Percentiles rank a stretch among this genome's conserved stretches.
phyloP scores from a whole-genome alignment of 2,888 invertebrate genomes.

The Fragum whitleyi region DNA sequence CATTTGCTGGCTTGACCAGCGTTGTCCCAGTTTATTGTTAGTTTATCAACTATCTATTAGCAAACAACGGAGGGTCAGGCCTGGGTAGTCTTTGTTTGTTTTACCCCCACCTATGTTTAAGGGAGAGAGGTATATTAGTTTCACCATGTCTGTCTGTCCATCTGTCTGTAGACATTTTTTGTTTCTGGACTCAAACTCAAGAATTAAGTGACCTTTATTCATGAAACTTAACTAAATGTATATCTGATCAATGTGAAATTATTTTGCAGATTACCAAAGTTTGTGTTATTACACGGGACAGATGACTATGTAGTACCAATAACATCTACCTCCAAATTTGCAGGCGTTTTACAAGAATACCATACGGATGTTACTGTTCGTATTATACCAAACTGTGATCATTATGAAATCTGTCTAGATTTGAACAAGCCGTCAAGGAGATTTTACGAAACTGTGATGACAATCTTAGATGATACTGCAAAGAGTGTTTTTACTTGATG shows the following conservation, averaged over 20 bases:
- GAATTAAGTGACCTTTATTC: no score
- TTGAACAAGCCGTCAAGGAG: constrained; percentile 76
- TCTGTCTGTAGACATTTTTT: no score
- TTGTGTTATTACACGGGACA: constrained; percentile 81
- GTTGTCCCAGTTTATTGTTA: no score
- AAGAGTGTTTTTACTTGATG: constrained; percentile 57
- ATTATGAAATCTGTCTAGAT: constrained; percentile 80
- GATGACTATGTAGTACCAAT: constrained; percentile 80
- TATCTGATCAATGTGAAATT: neutral
- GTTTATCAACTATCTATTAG: no score
- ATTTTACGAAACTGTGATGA: constrained; percentile 75
- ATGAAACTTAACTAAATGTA: no score
- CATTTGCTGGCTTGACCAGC: no score
- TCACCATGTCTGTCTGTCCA: no score
- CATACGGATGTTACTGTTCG: constrained; percentile 73
- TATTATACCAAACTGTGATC: constrained; percentile 81
- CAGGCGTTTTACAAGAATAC: constrained; percentile 74
- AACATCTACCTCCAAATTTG: constrained; percentile 75
- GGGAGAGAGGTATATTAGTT: no score
- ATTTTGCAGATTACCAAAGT: constrained; percentile 79
- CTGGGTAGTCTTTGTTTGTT: no score
- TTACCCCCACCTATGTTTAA: no score
- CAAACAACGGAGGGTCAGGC: no score
- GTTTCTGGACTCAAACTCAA: no score
- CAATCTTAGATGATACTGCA: constrained; percentile 73